A percentile compares a stretch with the other conserved stretches of the same genome.
phyloP scores from a whole-genome alignment of 2,113 vertebrate genomes.

The Rhinogobius similis region DNA sequence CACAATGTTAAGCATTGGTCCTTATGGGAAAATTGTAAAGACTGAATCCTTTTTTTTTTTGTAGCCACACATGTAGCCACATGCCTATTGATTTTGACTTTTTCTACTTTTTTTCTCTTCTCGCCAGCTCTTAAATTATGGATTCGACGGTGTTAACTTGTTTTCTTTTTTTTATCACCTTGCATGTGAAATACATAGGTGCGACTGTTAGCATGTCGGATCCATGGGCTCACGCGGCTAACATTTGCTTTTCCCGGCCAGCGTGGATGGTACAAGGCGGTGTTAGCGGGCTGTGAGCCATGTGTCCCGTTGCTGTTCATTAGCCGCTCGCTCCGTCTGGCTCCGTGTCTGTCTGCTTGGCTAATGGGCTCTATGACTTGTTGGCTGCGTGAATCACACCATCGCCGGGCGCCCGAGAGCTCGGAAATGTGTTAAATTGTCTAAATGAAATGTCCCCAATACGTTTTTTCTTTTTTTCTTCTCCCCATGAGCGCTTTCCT shows the following conservation, averaged over 20 bases:
- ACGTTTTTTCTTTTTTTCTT: constrained; percentile 27
- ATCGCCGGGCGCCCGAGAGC: constrained; percentile 42
- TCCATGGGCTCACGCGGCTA: not conserved
- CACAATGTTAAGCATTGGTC: too few species aligned
- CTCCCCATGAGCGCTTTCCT: constrained; percentile 23
- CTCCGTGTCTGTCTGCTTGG: constrained; percentile 40
- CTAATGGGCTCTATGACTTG: constrained; percentile 54
- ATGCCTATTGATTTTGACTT: too few species aligned
- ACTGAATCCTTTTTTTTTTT: too few species aligned
- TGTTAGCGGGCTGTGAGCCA: constrained; percentile 33
- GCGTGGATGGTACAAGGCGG: constrained; percentile 23
- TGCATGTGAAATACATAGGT: not conserved
- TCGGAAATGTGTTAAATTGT: constrained; percentile 50
- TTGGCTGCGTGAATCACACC: constrained; percentile 40
- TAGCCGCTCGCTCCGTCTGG: constrained; percentile 47
- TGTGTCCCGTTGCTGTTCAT: constrained; percentile 54
- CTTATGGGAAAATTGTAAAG: too few species aligned
- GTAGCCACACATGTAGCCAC: too few species aligned
- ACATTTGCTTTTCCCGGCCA: not conserved
- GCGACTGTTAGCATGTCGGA: not conserved
- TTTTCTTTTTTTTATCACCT: not conserved
- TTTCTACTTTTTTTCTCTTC: not conserved
- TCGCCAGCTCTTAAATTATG: too few species aligned
- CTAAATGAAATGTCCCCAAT: constrained; percentile 48
- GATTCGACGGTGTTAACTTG: not conserved